These are phyloP conservation scores for Morelia viridis DNA, from an alignment of 2,797 vertebrate species.

Conservation along the genomic window DNA sequence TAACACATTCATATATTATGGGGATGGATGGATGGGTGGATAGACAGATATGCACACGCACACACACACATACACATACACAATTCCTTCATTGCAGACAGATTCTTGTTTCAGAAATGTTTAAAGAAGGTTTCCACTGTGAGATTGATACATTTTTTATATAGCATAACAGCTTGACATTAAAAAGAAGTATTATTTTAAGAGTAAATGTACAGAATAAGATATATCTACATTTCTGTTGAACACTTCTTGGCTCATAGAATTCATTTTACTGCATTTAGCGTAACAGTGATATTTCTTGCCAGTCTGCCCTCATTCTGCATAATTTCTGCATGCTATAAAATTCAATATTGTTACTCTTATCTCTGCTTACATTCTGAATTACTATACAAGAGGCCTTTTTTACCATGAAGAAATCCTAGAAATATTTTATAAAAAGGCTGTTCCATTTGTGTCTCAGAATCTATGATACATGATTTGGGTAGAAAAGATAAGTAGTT, in stretches of 20 bases:
- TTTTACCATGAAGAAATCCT: slow-evolving; percentile 28
- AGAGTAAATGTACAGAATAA: slow-evolving; percentile 9
- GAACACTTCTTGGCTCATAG: slow-evolving; percentile 24
- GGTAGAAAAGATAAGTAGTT: slow-evolving; percentile 62
- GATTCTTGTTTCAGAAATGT: background rate
- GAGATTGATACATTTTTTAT: slow-evolving; percentile 3
- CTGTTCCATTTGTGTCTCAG: slow-evolving; percentile 46
- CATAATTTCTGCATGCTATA: slow-evolving; percentile 21
- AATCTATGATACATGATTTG: slow-evolving; percentile 63
- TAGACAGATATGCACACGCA: background rate
- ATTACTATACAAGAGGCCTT: slow-evolving; percentile 32
- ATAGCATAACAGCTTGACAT: slow-evolving; percentile 26
- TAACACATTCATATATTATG: background rate
- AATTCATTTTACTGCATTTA: slow-evolving; percentile 26
- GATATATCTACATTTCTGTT: slow-evolving; percentile 1
- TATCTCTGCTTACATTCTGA: slow-evolving; percentile 36
- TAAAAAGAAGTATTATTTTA: slow-evolving; percentile 39
- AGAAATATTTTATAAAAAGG: slow-evolving; percentile 22
- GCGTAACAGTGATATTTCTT: slow-evolving; percentile 23
- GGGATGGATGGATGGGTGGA: too few relatives aligned
- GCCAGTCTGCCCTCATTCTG: slow-evolving; percentile 21
- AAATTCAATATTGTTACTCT: slow-evolving; percentile 43
- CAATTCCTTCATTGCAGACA: background rate
- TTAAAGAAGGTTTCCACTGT: background rate
- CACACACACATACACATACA: background rate